Percentiles rank a stretch among this genome's conserved stretches.
Conservation (phyloP, 92 coral and sea anemone genomes). For the Isaurus tuberculatus region DNA sequence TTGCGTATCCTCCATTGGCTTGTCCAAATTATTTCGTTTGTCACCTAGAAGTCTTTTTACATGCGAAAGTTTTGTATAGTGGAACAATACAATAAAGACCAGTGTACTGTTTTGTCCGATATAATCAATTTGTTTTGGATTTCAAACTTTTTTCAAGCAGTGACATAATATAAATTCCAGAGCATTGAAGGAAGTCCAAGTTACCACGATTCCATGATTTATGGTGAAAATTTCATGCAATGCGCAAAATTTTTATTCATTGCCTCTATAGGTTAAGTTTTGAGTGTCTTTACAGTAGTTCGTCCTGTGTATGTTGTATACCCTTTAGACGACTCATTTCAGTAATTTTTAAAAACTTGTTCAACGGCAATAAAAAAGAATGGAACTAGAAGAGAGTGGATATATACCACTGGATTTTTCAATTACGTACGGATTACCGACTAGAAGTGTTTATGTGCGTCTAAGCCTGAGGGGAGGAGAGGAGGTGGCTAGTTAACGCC, state of each 20-base stretch:
- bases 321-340: no score
- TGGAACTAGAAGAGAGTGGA: no score
- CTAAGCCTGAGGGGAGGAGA: no score
- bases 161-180: constrained; percentile 69
- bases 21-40: constrained; percentile 18
- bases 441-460: no score
- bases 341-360: no score
- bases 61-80: neutral
- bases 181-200: constrained; percentile 55
- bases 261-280: constrained; percentile 19
- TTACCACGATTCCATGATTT: constrained; percentile 44
- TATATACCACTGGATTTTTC: no score
- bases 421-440: no score
- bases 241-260: constrained; percentile 65
- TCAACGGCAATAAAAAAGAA: no score
- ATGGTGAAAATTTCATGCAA: constrained; percentile 41
- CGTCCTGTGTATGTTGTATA: constrained; percentile 69
- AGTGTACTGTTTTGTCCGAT: constrained; percentile 28
- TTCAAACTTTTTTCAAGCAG: constrained; percentile 23
- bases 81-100: constrained; percentile 18
- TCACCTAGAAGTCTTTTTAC: neutral
- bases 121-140: constrained; percentile 43
- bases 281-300: constrained; percentile 44
- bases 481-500: no score
- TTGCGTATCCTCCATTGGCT: no score